phyloP scores from a whole-genome alignment of 1,140 invertebrate genomes.

The Chelonus insularis region DNA sequence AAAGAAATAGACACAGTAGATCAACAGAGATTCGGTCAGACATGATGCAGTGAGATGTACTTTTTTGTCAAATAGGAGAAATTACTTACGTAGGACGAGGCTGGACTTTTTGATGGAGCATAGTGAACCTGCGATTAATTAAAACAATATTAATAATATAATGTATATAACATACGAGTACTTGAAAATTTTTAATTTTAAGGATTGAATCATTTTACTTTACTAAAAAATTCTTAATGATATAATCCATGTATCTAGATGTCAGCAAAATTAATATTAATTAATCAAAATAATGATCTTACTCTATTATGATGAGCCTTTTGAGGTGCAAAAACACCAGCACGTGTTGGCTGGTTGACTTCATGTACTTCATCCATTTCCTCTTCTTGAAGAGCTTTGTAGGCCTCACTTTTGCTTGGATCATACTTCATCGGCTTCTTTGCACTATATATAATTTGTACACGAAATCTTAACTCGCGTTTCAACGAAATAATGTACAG shows the following conservation, averaged over 20 bases:
- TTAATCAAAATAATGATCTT: too few species aligned
- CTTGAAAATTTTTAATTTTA: too few species aligned
- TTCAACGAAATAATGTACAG: not conserved
- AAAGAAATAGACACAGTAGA: too few species aligned
- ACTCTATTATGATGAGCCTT: slow-evolving; percentile 58
- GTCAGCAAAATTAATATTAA: too few species aligned
- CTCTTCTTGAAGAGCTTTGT: slow-evolving; percentile 79
- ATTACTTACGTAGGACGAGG: slow-evolving; percentile 45
- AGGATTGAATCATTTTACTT: too few species aligned
- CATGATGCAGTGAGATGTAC: slow-evolving; percentile 25
- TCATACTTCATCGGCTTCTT: slow-evolving; percentile 77
- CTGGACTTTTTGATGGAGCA: slow-evolving; percentile 45
- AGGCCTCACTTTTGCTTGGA: slow-evolving; percentile 82
- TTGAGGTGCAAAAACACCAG: slow-evolving; percentile 74
- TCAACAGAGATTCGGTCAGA: too few species aligned
- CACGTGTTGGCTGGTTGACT: slow-evolving; percentile 68
- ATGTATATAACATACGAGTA: too few species aligned
- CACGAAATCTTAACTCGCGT: slow-evolving; percentile 39
- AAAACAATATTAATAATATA: slow-evolving; percentile 26
- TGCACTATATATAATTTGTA: slow-evolving; percentile 47
- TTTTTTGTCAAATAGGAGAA: slow-evolving; percentile 29
- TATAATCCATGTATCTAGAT: too few species aligned
- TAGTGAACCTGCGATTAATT: slow-evolving; percentile 38
- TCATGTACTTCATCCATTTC: slow-evolving; percentile 68
- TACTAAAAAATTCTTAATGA: too few species aligned